These are phyloP conservation scores for Eulemur macaco DNA, from an alignment of 2,113 vertebrate species.

Conservation along the genomic window DNA sequence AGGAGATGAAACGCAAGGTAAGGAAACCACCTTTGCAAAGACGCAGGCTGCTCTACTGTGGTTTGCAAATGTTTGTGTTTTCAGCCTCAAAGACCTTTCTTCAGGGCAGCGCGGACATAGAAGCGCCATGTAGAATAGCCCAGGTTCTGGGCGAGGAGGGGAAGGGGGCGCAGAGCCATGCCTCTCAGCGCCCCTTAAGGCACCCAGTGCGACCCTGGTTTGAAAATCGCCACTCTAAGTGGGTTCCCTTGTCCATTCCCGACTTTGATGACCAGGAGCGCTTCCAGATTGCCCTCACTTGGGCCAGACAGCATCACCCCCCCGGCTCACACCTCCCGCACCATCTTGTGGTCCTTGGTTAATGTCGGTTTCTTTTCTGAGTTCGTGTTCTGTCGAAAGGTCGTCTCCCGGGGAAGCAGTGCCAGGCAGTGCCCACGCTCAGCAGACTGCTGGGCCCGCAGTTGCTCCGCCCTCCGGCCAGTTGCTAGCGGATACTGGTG, in stretches of 20 bases:
- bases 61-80: background rate
- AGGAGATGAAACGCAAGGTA: slow-evolving; percentile 85
- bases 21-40: slow-evolving; percentile 80
- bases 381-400: background rate
- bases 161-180: fast-evolving
- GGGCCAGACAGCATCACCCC: background rate
- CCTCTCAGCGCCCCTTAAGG: too few species aligned
- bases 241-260: background rate
- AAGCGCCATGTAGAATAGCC: fast-evolving
- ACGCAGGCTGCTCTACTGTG: slow-evolving; percentile 23
- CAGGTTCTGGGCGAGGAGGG: background rate
- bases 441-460: background rate
- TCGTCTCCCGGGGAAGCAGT: background rate
- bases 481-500: background rate
- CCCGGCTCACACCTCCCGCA: background rate
- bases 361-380: background rate
- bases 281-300: background rate
- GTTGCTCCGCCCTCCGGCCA: background rate
- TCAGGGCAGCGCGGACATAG: background rate
- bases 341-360: background rate
- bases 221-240: fast-evolving
- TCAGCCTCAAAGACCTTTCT: background rate
- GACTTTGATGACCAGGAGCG: background rate
- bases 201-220: too few species aligned
- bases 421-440: background rate